These are phyloP conservation scores for Myiopsitta monachus DNA, from an alignment of 2,113 vertebrate genomes.

Conservation along the genomic window DNA sequence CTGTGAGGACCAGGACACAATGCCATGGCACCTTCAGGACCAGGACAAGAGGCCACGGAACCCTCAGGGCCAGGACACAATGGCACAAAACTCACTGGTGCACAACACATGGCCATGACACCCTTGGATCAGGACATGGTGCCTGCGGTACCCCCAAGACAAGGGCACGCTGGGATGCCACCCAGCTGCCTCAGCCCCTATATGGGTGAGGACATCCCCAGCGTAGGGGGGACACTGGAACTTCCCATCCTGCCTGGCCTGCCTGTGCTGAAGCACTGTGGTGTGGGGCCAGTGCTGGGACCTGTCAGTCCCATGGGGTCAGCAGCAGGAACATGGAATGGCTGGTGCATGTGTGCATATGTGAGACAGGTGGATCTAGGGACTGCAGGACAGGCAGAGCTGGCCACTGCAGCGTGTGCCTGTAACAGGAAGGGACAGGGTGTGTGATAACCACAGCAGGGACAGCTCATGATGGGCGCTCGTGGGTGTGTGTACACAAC, in stretches of 20 bases:
- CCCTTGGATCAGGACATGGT: not conserved
- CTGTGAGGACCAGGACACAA: not conserved
- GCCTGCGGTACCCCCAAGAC: not conserved
- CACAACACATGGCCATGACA: not conserved
- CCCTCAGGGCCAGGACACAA: not conserved
- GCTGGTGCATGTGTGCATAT: rapidly evolving
- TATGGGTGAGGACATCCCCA: not conserved
- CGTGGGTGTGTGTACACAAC: not conserved
- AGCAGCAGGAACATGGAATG: not conserved
- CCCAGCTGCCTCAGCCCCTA: not conserved
- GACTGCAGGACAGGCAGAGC: not conserved
- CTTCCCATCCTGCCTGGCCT: not conserved
- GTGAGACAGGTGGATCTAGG: not conserved
- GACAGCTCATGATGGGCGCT: not conserved
- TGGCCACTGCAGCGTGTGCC: not conserved
- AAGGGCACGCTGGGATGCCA: not conserved
- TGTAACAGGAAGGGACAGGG: not conserved
- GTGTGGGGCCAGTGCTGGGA: rapidly evolving
- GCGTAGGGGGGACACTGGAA: not conserved
- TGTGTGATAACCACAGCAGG: not conserved
- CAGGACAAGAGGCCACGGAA: not conserved
- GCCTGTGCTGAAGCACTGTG: not conserved
- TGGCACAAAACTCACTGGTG: not conserved
- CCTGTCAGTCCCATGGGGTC: not conserved
- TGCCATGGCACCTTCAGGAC: not conserved